Base-by-base conservation (phyloP, 1,140 invertebrate species). In the Drosophila sturtevanti region DNA sequence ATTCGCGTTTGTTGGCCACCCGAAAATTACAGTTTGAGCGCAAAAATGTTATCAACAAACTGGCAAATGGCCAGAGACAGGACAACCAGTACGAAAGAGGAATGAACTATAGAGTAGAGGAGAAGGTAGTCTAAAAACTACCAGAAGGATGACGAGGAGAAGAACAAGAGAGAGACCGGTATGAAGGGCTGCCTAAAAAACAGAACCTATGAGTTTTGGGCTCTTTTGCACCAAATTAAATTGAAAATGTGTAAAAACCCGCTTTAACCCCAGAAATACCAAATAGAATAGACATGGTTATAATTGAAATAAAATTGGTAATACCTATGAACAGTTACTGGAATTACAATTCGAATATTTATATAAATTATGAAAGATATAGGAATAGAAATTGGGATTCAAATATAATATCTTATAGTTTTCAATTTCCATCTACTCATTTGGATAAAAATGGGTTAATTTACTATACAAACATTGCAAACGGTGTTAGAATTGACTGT, bases 11-110 rank as follows among this genome's bases (percentile, higher is more conserved):
- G 61, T 48, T 48, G 56, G 41, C 77, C 63, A 63, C 41, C 41
- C 41, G 41, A 56, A 86, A 87, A 86, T 87, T 86, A 87, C 78
- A 79, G 71, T 87, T 76, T 73, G 72, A 61, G 37, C 18, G 24
- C 64, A 34, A 11, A 75, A 75, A 76, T 76, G 54, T 69, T 76
- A 76, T 76, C 73, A 76, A 76, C 65, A 76, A 72, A 27, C 59
- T 75, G 58, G 67, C 56, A 75, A 73, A 61, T 38, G 74, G 72
- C 71, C 70, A 71, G 41, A 44, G 14, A 44, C 41, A 44, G 16
- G 16, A 44, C 41, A 14, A 10, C 38, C 41, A 44, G 41, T 4
- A 48, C 16, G 9, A 48, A 48, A 18, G 41, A 2, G 41, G 16
- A 48, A 51, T 75, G 71, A 72, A 56, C 71, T 68, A 64, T 37